phyloP scores from a whole-genome alignment of 64 coral and sea anemone genomes.

The Montipora foliosa region DNA sequence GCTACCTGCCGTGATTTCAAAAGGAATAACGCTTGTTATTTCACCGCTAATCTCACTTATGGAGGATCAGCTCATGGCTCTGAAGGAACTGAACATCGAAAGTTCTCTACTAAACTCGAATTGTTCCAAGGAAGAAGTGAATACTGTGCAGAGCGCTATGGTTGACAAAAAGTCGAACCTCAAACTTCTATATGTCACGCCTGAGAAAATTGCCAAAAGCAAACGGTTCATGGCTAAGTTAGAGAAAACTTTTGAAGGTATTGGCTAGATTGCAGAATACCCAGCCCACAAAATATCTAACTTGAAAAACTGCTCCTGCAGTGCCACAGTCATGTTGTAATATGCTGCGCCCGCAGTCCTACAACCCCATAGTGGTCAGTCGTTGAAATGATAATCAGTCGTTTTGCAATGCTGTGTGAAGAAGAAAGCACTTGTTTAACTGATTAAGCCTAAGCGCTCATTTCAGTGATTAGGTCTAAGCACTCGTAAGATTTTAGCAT shows the following conservation, averaged over 20 bases:
- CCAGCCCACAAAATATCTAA: too few relatives aligned
- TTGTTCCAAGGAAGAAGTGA: slow-evolving; percentile 85
- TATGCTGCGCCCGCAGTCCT: too few relatives aligned
- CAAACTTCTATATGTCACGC: slow-evolving; percentile 96
- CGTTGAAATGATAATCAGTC: too few relatives aligned
- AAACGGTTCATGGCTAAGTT: slow-evolving; percentile 96
- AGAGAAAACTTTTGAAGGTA: slow-evolving; percentile 91
- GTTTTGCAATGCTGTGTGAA: too few relatives aligned
- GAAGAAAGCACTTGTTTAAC: too few relatives aligned
- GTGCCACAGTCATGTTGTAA: too few relatives aligned
- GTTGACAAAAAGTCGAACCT: slow-evolving; percentile 75
- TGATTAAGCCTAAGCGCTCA: too few relatives aligned
- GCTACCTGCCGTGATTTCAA: slow-evolving; percentile 89
- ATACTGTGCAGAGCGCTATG: slow-evolving; percentile 83
- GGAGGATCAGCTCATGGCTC: slow-evolving; percentile 94
- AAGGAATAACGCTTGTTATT: slow-evolving; percentile 89
- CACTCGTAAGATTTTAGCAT: too few relatives aligned
- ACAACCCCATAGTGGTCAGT: too few relatives aligned
- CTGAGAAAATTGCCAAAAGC: slow-evolving; percentile 96
- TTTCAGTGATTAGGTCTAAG: too few relatives aligned
- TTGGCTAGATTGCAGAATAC: background rate
- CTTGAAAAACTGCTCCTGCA: too few relatives aligned
- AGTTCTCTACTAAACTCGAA: slow-evolving; percentile 77
- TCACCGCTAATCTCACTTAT: slow-evolving; percentile 92
- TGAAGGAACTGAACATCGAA: slow-evolving; percentile 71